Conservation (phyloP, 2,797 vertebrate species). For the Mus spretus region DNA sequence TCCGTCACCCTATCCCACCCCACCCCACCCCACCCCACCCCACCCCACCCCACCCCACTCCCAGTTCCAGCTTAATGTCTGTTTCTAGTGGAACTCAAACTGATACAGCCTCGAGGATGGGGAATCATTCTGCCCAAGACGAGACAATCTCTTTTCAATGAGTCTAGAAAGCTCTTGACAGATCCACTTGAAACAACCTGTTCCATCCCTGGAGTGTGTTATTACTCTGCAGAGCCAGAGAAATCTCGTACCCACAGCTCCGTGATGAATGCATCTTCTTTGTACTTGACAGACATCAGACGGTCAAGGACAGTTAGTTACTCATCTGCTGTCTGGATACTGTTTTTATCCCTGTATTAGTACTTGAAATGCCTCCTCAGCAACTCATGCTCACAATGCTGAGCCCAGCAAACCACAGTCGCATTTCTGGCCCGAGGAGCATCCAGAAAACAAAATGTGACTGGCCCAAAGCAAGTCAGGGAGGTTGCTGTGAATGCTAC, state of each 20-base stretch:
- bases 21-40: no score
- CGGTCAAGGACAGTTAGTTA: not conserved
- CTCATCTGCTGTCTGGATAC: slow-evolving; percentile 47
- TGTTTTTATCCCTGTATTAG: slow-evolving; percentile 45
- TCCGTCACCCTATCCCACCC: no score
- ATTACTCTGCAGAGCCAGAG: not conserved
- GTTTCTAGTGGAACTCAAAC: not conserved
- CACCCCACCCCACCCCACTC: no score
- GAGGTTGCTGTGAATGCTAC: slow-evolving; percentile 35
- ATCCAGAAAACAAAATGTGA: slow-evolving; percentile 46
- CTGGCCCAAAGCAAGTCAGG: slow-evolving; percentile 73
- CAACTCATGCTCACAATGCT: not conserved
- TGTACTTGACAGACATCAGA: not conserved
- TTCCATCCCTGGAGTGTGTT: not conserved
- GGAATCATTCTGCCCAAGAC: not conserved
- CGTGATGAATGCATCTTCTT: not conserved
- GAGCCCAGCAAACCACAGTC: slow-evolving; percentile 52
- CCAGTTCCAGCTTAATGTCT: not conserved
- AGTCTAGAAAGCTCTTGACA: not conserved
- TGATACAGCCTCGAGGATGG: not conserved
- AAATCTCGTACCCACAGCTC: not conserved
- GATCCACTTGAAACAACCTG: not conserved
- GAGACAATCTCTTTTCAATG: not conserved
- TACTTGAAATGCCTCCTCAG: slow-evolving; percentile 27
- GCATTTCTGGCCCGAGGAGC: slow-evolving; percentile 44